phyloP scores from a whole-genome alignment of 2,888 invertebrate species.

The Thecocarcelia acutangulata region DNA sequence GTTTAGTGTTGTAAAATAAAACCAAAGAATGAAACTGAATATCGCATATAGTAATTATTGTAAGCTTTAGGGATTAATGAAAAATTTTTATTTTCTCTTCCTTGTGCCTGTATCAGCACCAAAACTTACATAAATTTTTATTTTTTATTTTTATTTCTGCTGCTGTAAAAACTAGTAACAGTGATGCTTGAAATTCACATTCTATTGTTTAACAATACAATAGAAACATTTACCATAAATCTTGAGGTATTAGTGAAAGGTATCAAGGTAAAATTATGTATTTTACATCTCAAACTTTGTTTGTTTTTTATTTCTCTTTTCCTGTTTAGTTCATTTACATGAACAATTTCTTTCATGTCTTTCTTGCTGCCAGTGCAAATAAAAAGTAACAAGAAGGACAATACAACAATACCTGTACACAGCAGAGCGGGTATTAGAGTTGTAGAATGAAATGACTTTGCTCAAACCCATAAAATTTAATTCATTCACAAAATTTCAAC shows the following conservation, averaged over 20 bases:
- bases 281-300: conserved; percentile 30
- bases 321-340: conserved; percentile 46
- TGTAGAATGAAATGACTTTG: conserved; percentile 47
- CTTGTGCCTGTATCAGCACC: conserved; percentile 2
- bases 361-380: background rate
- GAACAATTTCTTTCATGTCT: conserved; percentile 24
- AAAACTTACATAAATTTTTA: background rate
- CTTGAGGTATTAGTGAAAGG: conserved; percentile 61
- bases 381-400: background rate
- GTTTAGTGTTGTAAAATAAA: conserved; percentile 14
- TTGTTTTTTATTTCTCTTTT: conserved; percentile 1
- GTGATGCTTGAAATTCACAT: conserved; percentile 45
- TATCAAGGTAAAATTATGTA: conserved; percentile 62
- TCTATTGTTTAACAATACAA: conserved; percentile 60
- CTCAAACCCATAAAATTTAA: conserved; percentile 61
- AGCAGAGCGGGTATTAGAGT: conserved; percentile 14
- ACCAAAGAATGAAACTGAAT: background rate
- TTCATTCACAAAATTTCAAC: conserved; percentile 63
- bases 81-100: conserved; percentile 15
- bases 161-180: conserved; percentile 26
- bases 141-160: background rate
- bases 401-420: conserved; percentile 32
- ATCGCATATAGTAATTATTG: conserved; percentile 26
- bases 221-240: conserved; percentile 63
- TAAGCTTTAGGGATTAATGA: conserved; percentile 34